These are phyloP conservation scores for Labeo calbasu DNA, from an alignment of 2,797 vertebrate species.

Conservation along the genomic window DNA sequence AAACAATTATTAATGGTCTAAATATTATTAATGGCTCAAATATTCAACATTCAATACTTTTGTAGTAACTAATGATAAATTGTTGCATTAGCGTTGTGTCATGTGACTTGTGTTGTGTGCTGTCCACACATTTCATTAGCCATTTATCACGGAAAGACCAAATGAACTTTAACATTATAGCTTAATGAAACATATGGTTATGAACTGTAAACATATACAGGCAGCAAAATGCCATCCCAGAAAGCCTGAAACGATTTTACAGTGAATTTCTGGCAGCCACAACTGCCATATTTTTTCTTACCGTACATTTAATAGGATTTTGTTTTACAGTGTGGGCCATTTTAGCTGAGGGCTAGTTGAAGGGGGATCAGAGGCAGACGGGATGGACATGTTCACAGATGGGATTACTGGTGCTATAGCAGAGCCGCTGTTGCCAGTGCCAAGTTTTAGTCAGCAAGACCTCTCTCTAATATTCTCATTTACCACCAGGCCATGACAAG, in stretches of 20 bases:
- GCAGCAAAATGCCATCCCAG: background rate
- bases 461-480: conserved; percentile 35
- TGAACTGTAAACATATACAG: conserved; percentile 1
- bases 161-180: background rate
- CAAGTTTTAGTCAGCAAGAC: conserved; percentile 45
- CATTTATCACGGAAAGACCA: background rate
- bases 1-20: no score
- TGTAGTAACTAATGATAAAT: background rate
- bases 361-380: conserved; percentile 46
- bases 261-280: background rate
- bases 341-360: conserved; percentile 48
- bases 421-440: conserved; percentile 7
- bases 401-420: conserved; percentile 42
- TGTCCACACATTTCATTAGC: background rate
- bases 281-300: background rate
- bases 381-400: conserved; percentile 47
- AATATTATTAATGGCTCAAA: no score
- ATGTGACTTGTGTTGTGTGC: background rate
- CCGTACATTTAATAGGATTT: conserved; percentile 16
- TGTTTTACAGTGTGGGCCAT: conserved; percentile 34
- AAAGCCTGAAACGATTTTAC: background rate
- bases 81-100: background rate
- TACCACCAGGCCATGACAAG: conserved; percentile 19
- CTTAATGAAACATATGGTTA: background rate
- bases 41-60: background rate